Conservation (phyloP, 1,140 invertebrate species). For the Pygmarrhopalites habei region DNA sequence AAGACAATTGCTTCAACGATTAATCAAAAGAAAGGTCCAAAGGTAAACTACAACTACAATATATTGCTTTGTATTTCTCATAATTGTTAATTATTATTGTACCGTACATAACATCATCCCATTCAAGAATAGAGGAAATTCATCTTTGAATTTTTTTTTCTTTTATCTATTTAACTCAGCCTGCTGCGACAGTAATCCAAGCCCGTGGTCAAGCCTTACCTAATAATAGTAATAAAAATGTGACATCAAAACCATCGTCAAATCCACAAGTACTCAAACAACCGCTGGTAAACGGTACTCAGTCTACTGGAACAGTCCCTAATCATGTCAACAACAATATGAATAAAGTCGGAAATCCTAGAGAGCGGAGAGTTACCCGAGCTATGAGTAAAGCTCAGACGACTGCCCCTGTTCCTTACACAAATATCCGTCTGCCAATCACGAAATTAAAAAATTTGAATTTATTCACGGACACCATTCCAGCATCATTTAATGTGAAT, state of each 20-base stretch:
- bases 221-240: too few relatives aligned
- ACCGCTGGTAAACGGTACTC: too few relatives aligned
- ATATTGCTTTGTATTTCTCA: constrained; percentile 6
- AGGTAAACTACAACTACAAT: too few relatives aligned
- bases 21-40: neutral
- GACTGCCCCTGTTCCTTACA: neutral
- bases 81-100: neutral
- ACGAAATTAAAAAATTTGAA: constrained; percentile 19
- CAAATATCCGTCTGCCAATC: constrained; percentile 2
- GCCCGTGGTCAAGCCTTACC: too few relatives aligned
- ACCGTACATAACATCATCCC: neutral
- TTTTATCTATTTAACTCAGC: neutral
- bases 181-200: neutral
- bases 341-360: too few relatives aligned
- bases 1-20: constrained; percentile 9
- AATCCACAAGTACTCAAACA: too few relatives aligned
- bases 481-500: neutral
- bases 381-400: constrained; percentile 19
- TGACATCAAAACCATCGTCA: too few relatives aligned
- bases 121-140: neutral
- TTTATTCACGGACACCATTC: neutral
- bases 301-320: too few relatives aligned
- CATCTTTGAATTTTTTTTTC: neutral
- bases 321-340: too few relatives aligned
- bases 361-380: constrained; percentile 17